Percentiles rank a stretch among this genome's conserved stretches.
These are phyloP conservation scores for Cyanoramphus novaezelandiae DNA, from an alignment of 2,113 vertebrate species.

Conservation along the genomic window DNA sequence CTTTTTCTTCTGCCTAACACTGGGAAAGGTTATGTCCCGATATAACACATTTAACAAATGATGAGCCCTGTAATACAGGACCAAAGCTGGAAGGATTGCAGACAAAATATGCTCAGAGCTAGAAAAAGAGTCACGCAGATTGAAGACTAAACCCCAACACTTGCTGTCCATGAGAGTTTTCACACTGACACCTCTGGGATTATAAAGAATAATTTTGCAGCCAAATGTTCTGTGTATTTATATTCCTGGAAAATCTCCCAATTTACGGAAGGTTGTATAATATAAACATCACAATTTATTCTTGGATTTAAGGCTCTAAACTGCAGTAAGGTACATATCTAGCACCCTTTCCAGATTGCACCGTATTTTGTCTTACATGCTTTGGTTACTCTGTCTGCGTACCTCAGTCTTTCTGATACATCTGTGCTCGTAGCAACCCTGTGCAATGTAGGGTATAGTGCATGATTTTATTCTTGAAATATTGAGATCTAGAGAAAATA, in stretches of 20 bases:
- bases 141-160: not conserved
- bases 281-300: not conserved
- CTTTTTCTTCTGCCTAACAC: not conserved
- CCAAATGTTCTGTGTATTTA: conserved; percentile 14
- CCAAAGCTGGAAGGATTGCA: not conserved
- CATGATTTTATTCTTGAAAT: not conserved
- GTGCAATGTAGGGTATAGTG: not conserved
- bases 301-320: not conserved
- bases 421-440: not conserved
- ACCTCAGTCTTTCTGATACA: not conserved
- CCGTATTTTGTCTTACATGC: not conserved
- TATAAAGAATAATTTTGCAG: conserved; percentile 21
- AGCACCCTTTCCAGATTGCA: not conserved
- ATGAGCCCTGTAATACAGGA: not conserved
- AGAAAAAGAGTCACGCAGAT: not conserved
- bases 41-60: not conserved
- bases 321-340: not conserved
- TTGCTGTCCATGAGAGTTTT: not conserved
- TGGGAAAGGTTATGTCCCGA: conserved; percentile 3
- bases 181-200: not conserved
- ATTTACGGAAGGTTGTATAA: not conserved
- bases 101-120: not conserved
- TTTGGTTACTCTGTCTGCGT: not conserved
- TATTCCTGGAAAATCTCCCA: not conserved
- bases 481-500: not conserved